These are phyloP conservation scores for Catajapyx aquilonaris DNA, from an alignment of 1,140 invertebrate species.

Conservation along the genomic window DNA sequence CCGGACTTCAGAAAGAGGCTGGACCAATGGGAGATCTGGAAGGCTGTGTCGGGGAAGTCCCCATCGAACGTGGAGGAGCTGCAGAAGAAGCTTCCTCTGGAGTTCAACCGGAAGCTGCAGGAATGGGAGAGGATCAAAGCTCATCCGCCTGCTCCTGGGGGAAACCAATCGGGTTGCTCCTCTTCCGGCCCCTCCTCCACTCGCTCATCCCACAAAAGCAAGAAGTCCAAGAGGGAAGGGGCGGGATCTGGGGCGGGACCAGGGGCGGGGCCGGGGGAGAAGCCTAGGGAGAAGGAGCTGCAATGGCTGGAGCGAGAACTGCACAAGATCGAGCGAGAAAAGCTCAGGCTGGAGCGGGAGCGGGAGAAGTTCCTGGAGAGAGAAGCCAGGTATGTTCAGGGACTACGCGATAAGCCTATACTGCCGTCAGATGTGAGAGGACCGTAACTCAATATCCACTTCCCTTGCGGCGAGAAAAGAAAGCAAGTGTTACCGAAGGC, in stretches of 20 bases:
- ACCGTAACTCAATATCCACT: no score
- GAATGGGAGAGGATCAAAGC: constrained; percentile 28
- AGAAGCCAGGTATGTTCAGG: constrained; percentile 24
- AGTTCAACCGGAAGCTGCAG: constrained; percentile 27
- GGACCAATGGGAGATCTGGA: constrained; percentile 50
- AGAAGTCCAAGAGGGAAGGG: no score
- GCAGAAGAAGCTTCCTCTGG: constrained; percentile 25
- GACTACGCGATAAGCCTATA: not conserved
- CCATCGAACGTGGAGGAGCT: constrained; percentile 17
- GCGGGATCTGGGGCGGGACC: constrained; percentile 1
- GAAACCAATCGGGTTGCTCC: no score
- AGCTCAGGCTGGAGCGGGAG: constrained; percentile 34
- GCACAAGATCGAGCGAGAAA: constrained; percentile 35
- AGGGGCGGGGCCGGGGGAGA: constrained; percentile 4
- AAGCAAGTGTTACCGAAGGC: no score
- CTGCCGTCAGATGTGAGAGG: no score
- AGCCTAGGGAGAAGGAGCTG: constrained; percentile 26
- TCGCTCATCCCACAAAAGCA: constrained; percentile 1
- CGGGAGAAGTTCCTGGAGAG: constrained; percentile 34
- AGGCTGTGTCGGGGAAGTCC: constrained; percentile 19
- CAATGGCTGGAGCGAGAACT: constrained; percentile 34
- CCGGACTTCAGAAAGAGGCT: constrained; percentile 29
- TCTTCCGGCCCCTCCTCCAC: constrained; percentile 2
- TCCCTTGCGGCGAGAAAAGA: no score
- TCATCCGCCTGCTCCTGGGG: constrained; percentile 13